Conservation (phyloP, 2,888 invertebrate species). For the Anorthoa munda region DNA sequence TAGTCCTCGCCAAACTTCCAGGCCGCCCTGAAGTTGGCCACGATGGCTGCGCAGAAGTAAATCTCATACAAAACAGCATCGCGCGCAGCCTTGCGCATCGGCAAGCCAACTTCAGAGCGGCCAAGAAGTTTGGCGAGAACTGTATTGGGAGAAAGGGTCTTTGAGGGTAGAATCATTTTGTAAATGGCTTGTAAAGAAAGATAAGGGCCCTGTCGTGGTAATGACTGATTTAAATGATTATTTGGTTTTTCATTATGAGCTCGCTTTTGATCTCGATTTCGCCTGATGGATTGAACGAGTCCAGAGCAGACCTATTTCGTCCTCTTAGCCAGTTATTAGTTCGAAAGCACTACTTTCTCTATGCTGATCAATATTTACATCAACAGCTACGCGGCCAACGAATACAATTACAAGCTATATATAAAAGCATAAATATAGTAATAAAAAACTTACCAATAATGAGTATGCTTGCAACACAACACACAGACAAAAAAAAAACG, state of each 20-base stretch:
- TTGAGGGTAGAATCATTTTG: not conserved
- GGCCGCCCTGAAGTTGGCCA: too few relatives aligned
- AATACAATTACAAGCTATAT: conserved; percentile 55
- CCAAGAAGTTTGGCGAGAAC: too few relatives aligned
- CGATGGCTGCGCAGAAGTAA: too few relatives aligned
- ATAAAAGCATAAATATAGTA: conserved; percentile 70
- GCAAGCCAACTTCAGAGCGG: too few relatives aligned
- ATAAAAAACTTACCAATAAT: conserved; percentile 80
- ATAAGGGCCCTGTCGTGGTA: not conserved
- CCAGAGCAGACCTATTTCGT: not conserved
- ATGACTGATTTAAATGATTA: not conserved
- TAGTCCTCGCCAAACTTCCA: too few relatives aligned
- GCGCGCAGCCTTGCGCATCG: too few relatives aligned
- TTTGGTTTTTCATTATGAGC: not conserved
- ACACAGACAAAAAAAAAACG: conserved; percentile 78
- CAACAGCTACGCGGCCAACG: conserved; percentile 52
- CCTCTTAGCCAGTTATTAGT: conserved; percentile 46
- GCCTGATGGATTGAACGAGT: not conserved
- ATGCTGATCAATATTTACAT: conserved; percentile 43
- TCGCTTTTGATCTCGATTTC: not conserved
- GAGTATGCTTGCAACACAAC: conserved; percentile 80
- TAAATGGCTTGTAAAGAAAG: not conserved
- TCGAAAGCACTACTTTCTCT: conserved; percentile 54
- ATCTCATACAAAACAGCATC: too few relatives aligned
- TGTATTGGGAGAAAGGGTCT: not conserved